A percentile compares a stretch with the other conserved stretches of the same genome.
Evolutionary conservation across 2,113 vertebrate species (phyloP).

Genomic region (Pagrus major): DNA sequence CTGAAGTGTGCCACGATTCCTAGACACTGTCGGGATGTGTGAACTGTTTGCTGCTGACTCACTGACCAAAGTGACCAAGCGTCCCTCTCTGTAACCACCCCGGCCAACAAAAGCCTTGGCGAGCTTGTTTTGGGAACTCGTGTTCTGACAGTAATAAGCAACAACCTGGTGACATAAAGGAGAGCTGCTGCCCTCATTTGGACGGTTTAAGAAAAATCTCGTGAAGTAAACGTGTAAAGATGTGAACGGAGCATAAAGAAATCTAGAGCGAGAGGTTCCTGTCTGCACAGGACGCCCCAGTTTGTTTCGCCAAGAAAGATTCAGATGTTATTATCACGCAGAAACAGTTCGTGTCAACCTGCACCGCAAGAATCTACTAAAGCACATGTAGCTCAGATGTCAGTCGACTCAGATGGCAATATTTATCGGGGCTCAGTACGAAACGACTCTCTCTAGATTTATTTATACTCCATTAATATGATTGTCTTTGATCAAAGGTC

Average conservation of each 20-base stretch:
- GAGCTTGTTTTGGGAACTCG: constrained; percentile 38
- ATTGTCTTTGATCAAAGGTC: constrained; percentile 32
- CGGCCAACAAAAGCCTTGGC: constrained; percentile 42
- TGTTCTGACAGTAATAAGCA: constrained; percentile 36
- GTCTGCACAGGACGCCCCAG: neutral
- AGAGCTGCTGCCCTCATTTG: constrained; percentile 47
- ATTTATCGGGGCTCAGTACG: constrained; percentile 9
- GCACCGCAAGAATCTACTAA: constrained; percentile 9
- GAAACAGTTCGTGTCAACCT: constrained; percentile 44
- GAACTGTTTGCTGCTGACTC: constrained; percentile 82
- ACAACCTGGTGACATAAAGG: constrained; percentile 24
- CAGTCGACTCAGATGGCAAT: constrained; percentile 8
- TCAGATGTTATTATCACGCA: constrained; percentile 7
- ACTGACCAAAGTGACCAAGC: constrained; percentile 81
- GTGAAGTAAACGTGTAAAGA: constrained; percentile 61
- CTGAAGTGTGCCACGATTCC: constrained; percentile 79
- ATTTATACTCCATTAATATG: constrained; percentile 22
- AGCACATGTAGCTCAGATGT: constrained; percentile 38
- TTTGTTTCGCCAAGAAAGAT: neutral
- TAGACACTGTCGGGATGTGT: constrained; percentile 68
- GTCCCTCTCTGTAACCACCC: constrained; percentile 67
- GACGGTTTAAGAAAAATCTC: constrained; percentile 37
- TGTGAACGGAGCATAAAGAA: constrained; percentile 46
- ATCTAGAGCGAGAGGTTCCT: constrained; percentile 47
- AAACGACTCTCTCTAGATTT: constrained; percentile 40